A percentile compares a stretch with the other conserved stretches of the same genome.
These are phyloP conservation scores for Heliconius erato DNA, from an alignment of 2,888 invertebrate genomes.

Conservation along the genomic window DNA sequence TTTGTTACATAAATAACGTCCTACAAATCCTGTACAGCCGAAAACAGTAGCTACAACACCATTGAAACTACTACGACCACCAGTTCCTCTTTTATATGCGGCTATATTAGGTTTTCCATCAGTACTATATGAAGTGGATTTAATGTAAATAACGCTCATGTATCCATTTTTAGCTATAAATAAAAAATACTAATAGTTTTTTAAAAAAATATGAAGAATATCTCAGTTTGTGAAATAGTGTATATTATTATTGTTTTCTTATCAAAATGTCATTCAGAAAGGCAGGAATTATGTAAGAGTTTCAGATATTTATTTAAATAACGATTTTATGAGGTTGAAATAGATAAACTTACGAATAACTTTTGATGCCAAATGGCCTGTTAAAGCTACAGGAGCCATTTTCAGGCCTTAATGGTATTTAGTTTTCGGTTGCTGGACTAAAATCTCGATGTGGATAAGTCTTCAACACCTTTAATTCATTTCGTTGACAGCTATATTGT, in stretches of 20 bases:
- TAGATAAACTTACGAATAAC: constrained; percentile 71
- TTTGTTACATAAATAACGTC: constrained; percentile 94
- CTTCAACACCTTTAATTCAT: neutral
- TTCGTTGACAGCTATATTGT: neutral
- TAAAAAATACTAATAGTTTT: neutral
- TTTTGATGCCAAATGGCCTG: constrained; percentile 73
- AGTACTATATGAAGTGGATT: constrained; percentile 83
- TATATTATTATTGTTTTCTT: constrained; percentile 19
- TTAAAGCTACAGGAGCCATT: constrained; percentile 79
- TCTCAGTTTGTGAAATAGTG: neutral
- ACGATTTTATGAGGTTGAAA: constrained; percentile 18
- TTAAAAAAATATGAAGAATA: neutral
- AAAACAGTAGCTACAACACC: constrained; percentile 99
- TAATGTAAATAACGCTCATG: constrained; percentile 78
- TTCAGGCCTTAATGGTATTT: constrained; percentile 59
- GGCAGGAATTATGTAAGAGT: constrained; percentile 74
- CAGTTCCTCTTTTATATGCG: constrained; percentile 92
- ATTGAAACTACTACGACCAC: constrained; percentile 98
- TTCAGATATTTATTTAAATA: constrained; percentile 44
- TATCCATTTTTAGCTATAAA: constrained; percentile 73
- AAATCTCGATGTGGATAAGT: neutral
- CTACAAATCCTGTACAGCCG: constrained; percentile 96
- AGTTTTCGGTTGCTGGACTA: constrained; percentile 3
- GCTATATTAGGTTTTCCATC: constrained; percentile 87
- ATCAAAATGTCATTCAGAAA: constrained; percentile 28